Evolutionary conservation across 2,888 invertebrate species (phyloP), one percentile per base, ranked within the genome.

Genomic region (Limnephilus lunatus): DNA sequence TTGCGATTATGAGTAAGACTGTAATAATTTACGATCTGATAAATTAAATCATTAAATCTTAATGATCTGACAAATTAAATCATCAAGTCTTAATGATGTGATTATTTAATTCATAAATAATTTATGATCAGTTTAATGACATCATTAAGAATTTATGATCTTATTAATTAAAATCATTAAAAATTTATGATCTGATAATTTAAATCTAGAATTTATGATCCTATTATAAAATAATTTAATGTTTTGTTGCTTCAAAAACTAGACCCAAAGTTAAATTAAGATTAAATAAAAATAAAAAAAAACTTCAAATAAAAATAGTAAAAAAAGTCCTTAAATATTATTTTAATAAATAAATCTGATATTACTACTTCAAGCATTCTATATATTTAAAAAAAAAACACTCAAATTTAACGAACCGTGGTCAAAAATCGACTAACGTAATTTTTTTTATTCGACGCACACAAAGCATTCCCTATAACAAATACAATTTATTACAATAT

Each of bases 311-410:
- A 32, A 32, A 83, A 39, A 25, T 25, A 19, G 19, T 35, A 83
- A 11, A 35, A 83, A 35, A 25, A 68, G 19, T 68, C 25, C 25
- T 68, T 68, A 68, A 3, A 68, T 83, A 82, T 82, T 82, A 83
- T 32, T 83, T 32, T 83, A 83, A 35, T 35, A 83, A 35, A 83
- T 83, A n/a, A 83, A 83, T 83, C 39, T 39, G 19, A 32, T 83
- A 83, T 25, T 83, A 35, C 83, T 68, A 68, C 32, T 83, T 25
- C 83, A 83, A 83, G 83, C 83, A 25, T 35, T 83, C 83, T 83
- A 83, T 35, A 83, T 83, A 35, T n/a, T 68, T 5, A 9, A 68
- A 25, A 68, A 25, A 53, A 19, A 15, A 25, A 25, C 35, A 35
- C 35, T 83, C 35, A 83, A 83, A 83, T 83, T 35, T 83, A 83